A percentile compares a stretch with the other conserved stretches of the same genome.
These are phyloP conservation scores for Trachops cirrhosus DNA, from an alignment of 2,797 vertebrate species.

Conservation along the genomic window DNA sequence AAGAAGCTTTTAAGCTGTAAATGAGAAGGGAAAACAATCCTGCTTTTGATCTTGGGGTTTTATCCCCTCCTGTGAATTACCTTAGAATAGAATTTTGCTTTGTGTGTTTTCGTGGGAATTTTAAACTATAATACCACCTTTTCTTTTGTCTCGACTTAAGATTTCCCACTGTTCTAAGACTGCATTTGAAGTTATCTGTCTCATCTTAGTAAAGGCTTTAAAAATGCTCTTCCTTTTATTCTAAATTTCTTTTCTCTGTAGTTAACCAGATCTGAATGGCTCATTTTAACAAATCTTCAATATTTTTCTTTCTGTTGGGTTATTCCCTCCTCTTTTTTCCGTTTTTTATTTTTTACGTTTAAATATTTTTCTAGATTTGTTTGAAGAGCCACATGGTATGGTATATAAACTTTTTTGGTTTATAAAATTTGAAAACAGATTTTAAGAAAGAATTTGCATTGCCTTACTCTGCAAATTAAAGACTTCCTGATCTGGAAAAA, in stretches of 20 bases:
- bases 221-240: slow-evolving; percentile 45
- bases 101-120: slow-evolving; percentile 30
- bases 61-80: slow-evolving; percentile 38
- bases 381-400: background rate
- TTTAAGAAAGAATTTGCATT: background rate
- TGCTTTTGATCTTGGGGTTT: slow-evolving; percentile 59
- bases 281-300: slow-evolving; percentile 18
- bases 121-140: slow-evolving; percentile 5
- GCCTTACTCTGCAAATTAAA: slow-evolving; percentile 16
- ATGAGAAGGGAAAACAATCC: slow-evolving; percentile 71
- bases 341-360: background rate
- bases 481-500: slow-evolving; percentile 18
- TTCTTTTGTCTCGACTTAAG: slow-evolving; percentile 2
- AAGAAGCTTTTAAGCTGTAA: slow-evolving; percentile 77
- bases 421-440: background rate
- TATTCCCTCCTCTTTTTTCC: background rate
- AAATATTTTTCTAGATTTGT: background rate
- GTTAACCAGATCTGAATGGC: slow-evolving; percentile 31
- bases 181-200: slow-evolving; percentile 30
- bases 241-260: slow-evolving; percentile 47
- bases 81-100: slow-evolving; percentile 31
- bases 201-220: slow-evolving; percentile 33
- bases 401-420: background rate
- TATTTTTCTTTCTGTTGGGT: background rate
- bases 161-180: background rate